phyloP scores from a whole-genome alignment of 2,797 vertebrate genomes.

The Apodemus agrarius region DNA sequence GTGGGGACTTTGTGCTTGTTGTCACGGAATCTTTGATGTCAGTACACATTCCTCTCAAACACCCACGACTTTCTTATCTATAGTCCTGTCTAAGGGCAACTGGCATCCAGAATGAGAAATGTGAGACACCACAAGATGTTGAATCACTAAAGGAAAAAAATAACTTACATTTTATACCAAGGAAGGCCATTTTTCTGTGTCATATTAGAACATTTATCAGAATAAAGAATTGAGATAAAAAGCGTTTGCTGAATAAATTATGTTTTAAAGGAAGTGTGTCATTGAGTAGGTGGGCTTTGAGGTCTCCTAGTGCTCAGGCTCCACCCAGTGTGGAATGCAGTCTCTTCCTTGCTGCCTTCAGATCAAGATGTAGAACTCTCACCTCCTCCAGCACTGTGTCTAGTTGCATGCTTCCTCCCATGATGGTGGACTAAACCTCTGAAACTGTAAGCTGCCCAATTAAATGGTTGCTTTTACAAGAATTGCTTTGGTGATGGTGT shows the following conservation, averaged over 20 bases:
- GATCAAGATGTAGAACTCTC: not conserved
- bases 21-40: conserved; percentile 12
- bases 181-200: conserved; percentile 15
- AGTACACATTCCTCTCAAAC: conserved; percentile 1
- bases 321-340: not conserved
- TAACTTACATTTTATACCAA: conserved; percentile 13
- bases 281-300: not conserved
- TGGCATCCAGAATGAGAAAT: conserved; percentile 36
- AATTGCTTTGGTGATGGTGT: not conserved
- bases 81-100: not conserved
- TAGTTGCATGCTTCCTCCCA: not conserved
- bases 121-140: not conserved
- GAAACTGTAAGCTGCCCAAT: not conserved
- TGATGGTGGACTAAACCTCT: not conserved
- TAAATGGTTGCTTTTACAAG: not conserved
- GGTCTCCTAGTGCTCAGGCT: not conserved
- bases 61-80: conserved; percentile 13
- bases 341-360: not conserved
- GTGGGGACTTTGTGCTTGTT: conserved; percentile 1
- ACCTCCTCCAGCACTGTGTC: not conserved
- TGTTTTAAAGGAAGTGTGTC: not conserved
- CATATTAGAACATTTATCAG: conserved; percentile 52
- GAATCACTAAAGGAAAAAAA: conserved; percentile 46
- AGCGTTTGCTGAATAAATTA: not conserved
- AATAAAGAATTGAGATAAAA: conserved; percentile 50